phyloP scores from a whole-genome alignment of 2,797 vertebrate genomes.

The Acomys russatus region DNA sequence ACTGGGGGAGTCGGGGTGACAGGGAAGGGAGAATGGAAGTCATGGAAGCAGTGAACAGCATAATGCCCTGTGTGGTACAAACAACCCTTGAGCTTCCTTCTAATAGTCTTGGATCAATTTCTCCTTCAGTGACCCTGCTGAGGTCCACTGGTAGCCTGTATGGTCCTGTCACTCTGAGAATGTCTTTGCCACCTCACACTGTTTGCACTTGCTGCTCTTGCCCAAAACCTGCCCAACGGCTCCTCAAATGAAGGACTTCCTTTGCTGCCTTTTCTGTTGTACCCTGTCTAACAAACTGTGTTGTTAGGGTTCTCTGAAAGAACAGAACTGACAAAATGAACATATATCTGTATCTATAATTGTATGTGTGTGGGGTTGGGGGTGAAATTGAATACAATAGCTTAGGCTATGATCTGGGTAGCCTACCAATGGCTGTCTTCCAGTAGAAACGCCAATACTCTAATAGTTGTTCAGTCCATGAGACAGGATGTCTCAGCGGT shows the following conservation, averaged over 20 bases:
- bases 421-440: not conserved
- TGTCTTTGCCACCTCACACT: not conserved
- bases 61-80: not conserved
- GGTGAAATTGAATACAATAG: not conserved
- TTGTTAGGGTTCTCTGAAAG: not conserved
- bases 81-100: not conserved
- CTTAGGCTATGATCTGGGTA: not conserved
- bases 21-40: not conserved
- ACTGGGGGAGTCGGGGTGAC: not conserved
- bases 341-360: not conserved
- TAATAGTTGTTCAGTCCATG: not conserved
- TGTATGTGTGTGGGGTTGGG: not conserved
- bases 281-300: not conserved
- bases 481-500: not conserved
- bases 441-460: not conserved
- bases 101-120: not conserved
- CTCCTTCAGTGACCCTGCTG: not conserved
- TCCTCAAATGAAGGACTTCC: not conserved
- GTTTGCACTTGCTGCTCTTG: not conserved
- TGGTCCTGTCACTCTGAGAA: not conserved
- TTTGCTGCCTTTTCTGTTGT: not conserved
- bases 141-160: no score
- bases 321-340: not conserved
- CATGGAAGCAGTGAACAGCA: not conserved
- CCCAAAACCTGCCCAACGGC: not conserved